Evolutionary conservation across 1,140 invertebrate species (phyloP).

Genomic region (Sarcophaga peregrina): DNA sequence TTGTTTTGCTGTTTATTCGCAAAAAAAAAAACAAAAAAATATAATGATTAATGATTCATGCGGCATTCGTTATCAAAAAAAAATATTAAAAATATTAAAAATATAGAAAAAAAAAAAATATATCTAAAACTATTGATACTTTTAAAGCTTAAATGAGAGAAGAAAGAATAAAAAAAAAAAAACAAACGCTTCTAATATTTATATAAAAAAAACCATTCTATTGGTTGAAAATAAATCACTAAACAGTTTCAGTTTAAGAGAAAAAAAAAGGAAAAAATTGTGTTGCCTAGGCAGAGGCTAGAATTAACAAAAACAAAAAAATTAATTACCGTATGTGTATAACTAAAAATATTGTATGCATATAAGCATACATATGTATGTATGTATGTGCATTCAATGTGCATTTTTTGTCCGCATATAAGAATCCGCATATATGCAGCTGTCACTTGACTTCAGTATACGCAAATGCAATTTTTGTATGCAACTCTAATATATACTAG

Average conservation of each 20-base stretch:
- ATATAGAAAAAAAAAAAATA: no score
- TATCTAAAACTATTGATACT: no score
- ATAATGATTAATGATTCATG: slow-evolving; percentile 38
- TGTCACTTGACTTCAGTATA: neutral
- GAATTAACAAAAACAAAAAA: neutral
- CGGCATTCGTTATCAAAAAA: slow-evolving; percentile 26
- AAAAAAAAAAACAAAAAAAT: neutral
- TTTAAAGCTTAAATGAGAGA: no score
- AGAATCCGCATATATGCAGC: neutral
- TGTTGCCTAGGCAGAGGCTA: neutral
- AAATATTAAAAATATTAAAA: no score
- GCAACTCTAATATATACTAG: slow-evolving; percentile 15
- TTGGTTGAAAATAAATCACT: no score
- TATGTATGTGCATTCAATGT: neutral
- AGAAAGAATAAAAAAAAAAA: neutral
- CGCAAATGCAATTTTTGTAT: slow-evolving; percentile 3
- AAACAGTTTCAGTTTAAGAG: no score
- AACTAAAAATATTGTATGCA: no score
- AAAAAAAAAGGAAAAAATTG: neutral
- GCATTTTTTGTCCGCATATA: no score
- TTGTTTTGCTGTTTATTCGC: neutral
- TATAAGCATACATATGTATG: neutral
- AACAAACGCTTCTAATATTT: neutral
- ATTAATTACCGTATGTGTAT: no score
- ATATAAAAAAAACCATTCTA: neutral